phyloP scores from a whole-genome alignment of 64 coral and sea anemone species.

The Dendrophyllia cribrosa region DNA sequence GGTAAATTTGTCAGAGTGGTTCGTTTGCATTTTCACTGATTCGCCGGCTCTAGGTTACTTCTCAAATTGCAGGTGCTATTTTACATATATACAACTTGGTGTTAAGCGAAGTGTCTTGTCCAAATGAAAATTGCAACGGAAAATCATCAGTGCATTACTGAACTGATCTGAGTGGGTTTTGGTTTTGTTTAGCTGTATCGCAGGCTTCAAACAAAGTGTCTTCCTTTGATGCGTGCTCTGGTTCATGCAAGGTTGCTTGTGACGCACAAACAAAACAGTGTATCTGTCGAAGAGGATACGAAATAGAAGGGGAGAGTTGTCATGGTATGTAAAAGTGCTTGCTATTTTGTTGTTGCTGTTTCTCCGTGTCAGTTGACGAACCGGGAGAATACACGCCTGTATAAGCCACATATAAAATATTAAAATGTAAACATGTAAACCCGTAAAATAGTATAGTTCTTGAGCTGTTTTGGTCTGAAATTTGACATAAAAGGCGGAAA shows the following conservation, averaged over 20 bases:
- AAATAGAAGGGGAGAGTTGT: conserved; percentile 25
- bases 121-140: neutral
- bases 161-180: neutral
- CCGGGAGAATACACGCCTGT: too few relatives aligned
- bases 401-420: too few relatives aligned
- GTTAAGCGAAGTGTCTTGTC: too few relatives aligned
- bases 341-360: neutral
- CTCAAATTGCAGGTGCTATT: too few relatives aligned
- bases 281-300: conserved; percentile 73
- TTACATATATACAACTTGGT: too few relatives aligned
- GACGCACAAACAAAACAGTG: conserved; percentile 60
- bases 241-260: conserved; percentile 61
- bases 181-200: conserved; percentile 58
- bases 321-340: conserved; percentile 38
- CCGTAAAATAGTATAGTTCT: too few relatives aligned
- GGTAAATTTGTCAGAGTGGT: too few relatives aligned
- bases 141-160: neutral
- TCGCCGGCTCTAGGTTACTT: too few relatives aligned
- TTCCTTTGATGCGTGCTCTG: conserved; percentile 28
- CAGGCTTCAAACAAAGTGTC: conserved; percentile 49
- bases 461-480: too few relatives aligned
- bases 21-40: neutral
- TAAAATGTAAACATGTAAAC: too few relatives aligned
- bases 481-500: too few relatives aligned
- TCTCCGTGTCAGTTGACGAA: neutral